Evolutionary conservation across 1,140 invertebrate genomes (phyloP).

Genomic region (Episyrphus balteatus): DNA sequence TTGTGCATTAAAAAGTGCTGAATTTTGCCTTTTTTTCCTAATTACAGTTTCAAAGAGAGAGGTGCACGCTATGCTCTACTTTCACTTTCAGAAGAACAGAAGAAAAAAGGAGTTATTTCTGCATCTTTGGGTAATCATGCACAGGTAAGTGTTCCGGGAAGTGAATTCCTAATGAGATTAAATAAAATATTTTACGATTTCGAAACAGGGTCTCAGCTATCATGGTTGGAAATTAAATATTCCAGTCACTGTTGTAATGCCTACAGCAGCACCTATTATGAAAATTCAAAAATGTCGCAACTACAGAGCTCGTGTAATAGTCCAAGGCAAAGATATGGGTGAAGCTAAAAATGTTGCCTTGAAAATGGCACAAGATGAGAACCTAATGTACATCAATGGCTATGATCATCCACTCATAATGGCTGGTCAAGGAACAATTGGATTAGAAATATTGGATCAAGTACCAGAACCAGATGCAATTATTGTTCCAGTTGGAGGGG

Average conservation of each 20-base stretch:
- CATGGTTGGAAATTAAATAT: slow-evolving; percentile 72
- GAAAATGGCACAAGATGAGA: slow-evolving; percentile 55
- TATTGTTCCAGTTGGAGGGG: slow-evolving; percentile 80
- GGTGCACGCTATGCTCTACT: slow-evolving; percentile 78
- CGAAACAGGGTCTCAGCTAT: slow-evolving; percentile 61
- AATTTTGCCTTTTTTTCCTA: background rate
- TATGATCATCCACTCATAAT: slow-evolving; percentile 90
- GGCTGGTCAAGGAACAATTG: slow-evolving; percentile 87
- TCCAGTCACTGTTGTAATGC: slow-evolving; percentile 89
- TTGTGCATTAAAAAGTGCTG: too few relatives aligned
- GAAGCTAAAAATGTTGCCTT: slow-evolving; percentile 74
- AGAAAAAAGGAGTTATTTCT: slow-evolving; percentile 71
- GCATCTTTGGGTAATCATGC: slow-evolving; percentile 91
- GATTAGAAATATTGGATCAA: slow-evolving; percentile 82
- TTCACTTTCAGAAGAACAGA: slow-evolving; percentile 60
- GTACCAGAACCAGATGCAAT: slow-evolving; percentile 63
- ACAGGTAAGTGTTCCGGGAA: slow-evolving; percentile 25
- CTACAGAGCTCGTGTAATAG: slow-evolving; percentile 73
- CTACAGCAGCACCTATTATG: slow-evolving; percentile 82
- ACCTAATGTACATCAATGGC: slow-evolving; percentile 61
- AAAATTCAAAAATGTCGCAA: slow-evolving; percentile 79
- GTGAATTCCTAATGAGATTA: background rate
- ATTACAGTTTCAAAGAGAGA: slow-evolving; percentile 78
- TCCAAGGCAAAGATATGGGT: slow-evolving; percentile 73
- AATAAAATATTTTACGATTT: background rate